Base-by-base conservation (phyloP, 2,113 vertebrate genomes). In the Climacteris rufus region DNA sequence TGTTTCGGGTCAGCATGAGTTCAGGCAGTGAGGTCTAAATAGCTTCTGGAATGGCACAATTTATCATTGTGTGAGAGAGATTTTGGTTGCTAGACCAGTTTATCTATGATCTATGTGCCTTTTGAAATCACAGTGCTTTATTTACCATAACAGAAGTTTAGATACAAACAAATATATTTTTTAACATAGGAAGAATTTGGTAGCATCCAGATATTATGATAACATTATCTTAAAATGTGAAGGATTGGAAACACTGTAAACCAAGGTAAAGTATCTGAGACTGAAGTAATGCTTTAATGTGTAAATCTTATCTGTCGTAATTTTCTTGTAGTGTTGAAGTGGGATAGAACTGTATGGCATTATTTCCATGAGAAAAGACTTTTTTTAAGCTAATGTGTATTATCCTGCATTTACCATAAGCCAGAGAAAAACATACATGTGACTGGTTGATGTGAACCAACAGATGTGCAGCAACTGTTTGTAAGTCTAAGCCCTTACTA, bases 1-100 rank as follows among this genome's bases (percentile, higher is more conserved):
- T 89, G 37, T 83, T 61, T 78, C 64, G 16, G 66, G 69, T 95
- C 77, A 93, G n/a, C 5, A 4, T 83, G 87, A 94, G 84, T 87
- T 95, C 70, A 92, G 86, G 66, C 70, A 87, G 52, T 60, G 70
- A 95, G 82, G 74, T 93, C 86, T 87, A 68, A 92, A 87, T 80
- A 96, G 72, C 60, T 80, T 90, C 42, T 50, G 66, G 65, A 89
- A 82, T 86, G 61, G 70, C 68, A 89, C 85, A 82, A 87, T 86
- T 96, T 92, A 35, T 91, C 45, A 69, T 65, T 95, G 91, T 56
- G 42, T 82, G 69, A 77, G 53, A 93, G 78, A 61, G 40, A 76
- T 72, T 93, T 54, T 89, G 61, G 76, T 86, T 87, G 30, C 70
- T 52, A 86, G 85, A 92, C 42, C 40, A 61, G 47, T 93, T 95